These are phyloP conservation scores for Sula dactylatra DNA, from an alignment of 2,113 vertebrate species.

Conservation along the genomic window DNA sequence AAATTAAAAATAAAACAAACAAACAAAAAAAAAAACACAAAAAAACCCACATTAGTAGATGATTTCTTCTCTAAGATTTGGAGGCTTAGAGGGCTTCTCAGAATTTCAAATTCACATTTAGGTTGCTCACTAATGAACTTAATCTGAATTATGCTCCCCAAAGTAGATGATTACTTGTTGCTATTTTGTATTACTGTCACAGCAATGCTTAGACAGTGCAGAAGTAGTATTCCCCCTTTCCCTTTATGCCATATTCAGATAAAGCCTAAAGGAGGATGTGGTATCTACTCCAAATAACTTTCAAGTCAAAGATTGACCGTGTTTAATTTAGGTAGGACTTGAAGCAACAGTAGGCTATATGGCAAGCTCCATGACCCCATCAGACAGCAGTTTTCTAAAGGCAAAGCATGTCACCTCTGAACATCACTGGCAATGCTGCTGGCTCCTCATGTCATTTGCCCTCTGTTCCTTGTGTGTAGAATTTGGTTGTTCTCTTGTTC, in stretches of 20 bases:
- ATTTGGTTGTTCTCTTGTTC: neutral
- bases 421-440: neutral
- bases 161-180: neutral
- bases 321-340: neutral
- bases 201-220: neutral
- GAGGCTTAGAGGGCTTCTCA: neutral
- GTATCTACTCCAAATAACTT: neutral
- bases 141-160: neutral
- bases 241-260: neutral
- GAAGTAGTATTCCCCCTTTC: neutral
- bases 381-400: neutral
- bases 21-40: too few relatives aligned
- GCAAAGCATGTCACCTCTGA: neutral
- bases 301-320: neutral
- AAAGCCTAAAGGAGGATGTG: neutral
- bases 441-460: neutral
- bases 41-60: neutral
- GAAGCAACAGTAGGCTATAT: neutral
- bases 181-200: neutral
- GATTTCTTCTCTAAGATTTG: neutral
- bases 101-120: neutral
- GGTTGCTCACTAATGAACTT: neutral
- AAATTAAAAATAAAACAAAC: neutral
- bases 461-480: neutral
- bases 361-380: rapidly evolving